Base-by-base conservation (phyloP, 2,797 vertebrate genomes). In the Morelia viridis region DNA sequence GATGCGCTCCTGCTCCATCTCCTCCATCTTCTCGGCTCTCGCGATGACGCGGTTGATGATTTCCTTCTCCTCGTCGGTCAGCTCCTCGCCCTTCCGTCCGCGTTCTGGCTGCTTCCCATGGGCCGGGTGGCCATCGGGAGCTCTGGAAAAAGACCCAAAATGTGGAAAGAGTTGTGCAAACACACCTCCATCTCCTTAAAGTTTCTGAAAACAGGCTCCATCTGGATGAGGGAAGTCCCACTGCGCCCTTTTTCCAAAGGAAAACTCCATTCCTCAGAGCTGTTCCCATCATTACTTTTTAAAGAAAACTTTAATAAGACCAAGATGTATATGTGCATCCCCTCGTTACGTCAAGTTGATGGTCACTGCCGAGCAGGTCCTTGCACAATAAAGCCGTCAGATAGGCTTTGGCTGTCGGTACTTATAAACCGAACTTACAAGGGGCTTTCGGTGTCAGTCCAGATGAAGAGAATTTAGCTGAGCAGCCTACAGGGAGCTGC, bases 41-140 rank as follows among this genome's bases (percentile, higher is more conserved):
- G 98, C 98, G 1, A 99, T 98, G 22, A 99, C 99, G 0, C 97
- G 85, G 98, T 99, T 99, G 97, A 99, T 99, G 93, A 99, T 98
- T 96, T 98, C 98, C 97, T 99, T 99, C 97, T 99, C 99, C 95
- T 99, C 99, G 0, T 99, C 99, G 0, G 99, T 99, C 97, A 99
- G 98, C 93, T 99, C 98, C 89, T 98, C 98, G 1, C 96, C 90
- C 93, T 97, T 98, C 94, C 96, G 95, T 85, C 95, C 97, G 12
- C 96, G 93, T 0, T 98, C 98, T 0, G 96, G 92, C 85, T 97
- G 97, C 0, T 93, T 62, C 0, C 97, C 96, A 71, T 94, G 97
- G 0, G 97, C 94, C 0, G 97, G 91, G 97, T 97, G 97, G 26
- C 96, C 94, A 0, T 94, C n/a, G 1, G 97, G 97, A 68, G 96